phyloP scores from a whole-genome alignment of 2,888 invertebrate species.

The Tetheella fluctuosa region DNA sequence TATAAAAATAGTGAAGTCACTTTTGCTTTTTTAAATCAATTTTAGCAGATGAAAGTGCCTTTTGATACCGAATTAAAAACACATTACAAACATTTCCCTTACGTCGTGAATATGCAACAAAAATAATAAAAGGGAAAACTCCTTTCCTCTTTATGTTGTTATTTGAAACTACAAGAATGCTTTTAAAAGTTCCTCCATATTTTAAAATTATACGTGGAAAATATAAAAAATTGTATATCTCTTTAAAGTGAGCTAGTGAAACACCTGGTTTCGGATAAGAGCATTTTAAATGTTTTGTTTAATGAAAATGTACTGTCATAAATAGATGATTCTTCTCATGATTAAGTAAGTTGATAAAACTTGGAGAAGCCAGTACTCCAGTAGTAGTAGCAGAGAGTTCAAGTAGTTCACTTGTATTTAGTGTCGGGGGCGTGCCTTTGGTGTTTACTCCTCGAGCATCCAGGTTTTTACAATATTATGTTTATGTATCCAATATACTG shows the following conservation, averaged over 20 bases:
- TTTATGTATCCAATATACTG: too few species aligned
- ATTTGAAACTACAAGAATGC: background rate
- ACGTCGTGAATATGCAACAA: background rate
- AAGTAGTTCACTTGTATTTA: too few species aligned
- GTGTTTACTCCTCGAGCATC: too few species aligned
- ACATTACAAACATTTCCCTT: background rate
- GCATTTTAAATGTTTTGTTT: too few species aligned
- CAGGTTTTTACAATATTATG: too few species aligned
- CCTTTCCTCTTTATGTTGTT: background rate
- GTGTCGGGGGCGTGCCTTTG: too few species aligned
- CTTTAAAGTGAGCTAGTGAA: background rate
- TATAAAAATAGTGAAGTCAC: background rate
- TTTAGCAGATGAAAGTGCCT: background rate
- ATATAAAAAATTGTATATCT: background rate
- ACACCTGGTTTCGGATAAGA: background rate
- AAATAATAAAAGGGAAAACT: background rate
- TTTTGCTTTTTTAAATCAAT: background rate
- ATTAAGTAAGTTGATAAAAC: too few species aligned
- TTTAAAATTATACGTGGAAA: background rate
- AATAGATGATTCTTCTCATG: background rate
- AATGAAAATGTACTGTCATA: too few species aligned
- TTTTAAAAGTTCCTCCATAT: constrained; percentile 1
- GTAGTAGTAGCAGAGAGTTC: too few species aligned
- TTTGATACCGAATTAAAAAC: background rate
- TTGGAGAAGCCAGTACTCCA: too few species aligned